Conservation (phyloP, 2,888 invertebrate genomes). For the Eilema caniola region DNA sequence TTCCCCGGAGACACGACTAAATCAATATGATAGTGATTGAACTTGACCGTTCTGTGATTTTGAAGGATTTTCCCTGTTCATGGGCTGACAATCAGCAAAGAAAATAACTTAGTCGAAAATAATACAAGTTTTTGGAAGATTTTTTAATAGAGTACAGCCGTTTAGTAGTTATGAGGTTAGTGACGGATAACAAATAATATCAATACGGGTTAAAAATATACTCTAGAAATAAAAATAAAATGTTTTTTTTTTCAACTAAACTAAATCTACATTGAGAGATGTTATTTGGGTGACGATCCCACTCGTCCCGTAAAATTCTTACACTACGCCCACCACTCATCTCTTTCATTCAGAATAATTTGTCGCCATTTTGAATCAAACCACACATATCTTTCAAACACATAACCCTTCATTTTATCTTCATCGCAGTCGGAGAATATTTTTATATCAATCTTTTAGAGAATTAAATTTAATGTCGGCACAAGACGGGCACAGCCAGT, state of each 20-base stretch:
- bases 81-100: not conserved
- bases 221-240: too few relatives aligned
- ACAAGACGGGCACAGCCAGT: not conserved
- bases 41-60: conserved; percentile 37
- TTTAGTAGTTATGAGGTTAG: too few relatives aligned
- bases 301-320: too few relatives aligned
- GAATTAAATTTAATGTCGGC: not conserved
- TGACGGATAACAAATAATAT: too few relatives aligned
- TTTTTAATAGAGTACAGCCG: not conserved
- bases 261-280: too few relatives aligned
- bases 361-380: too few relatives aligned
- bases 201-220: too few relatives aligned
- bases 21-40: conserved; percentile 40
- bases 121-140: not conserved
- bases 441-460: not conserved
- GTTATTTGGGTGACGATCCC: too few relatives aligned
- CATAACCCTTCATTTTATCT: not conserved
- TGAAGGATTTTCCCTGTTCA: conserved; percentile 2
- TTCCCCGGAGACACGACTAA: conserved; percentile 61
- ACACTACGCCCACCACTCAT: too few relatives aligned
- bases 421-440: too few relatives aligned
- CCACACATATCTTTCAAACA: not conserved
- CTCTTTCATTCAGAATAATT: too few relatives aligned
- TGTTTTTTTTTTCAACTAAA: too few relatives aligned
- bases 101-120: not conserved